Evolutionary conservation across 2,888 invertebrate genomes (phyloP), one percentile per base, ranked within the genome.

Genomic region (Melangyna quadrimaculata): DNA sequence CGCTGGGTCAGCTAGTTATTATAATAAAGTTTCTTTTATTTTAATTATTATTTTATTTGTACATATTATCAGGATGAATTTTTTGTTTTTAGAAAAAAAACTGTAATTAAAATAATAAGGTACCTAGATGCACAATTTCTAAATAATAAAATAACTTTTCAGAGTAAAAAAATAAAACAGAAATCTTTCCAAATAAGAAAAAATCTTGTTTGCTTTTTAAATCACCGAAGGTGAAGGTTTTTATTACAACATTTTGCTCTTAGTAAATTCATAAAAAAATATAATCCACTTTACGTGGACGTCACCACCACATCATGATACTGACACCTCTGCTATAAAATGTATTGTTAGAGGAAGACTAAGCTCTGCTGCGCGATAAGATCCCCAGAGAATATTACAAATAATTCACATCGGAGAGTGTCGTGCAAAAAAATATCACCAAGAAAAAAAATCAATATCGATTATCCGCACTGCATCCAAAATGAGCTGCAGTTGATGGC

Each of bases 391-490:
- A 73, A 78, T 82, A 57, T 73, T 73, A 59, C 65, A 74, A 83
- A 79, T 79, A 83, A 78, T 70, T 74, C 73, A 83, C 82, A 59
- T 22, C 35, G 1, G 10, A 77, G 17, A 51, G 72, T 57, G 6
- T 45, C 32, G n/a, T 29, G 37, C 17, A 27, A 40, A 53, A 67
- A 40, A 71, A 17, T 32, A 45, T 57, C 77, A 48, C 32, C 55
- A 67, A 29, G 2, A 53, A n/a, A 55, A 17, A 53, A 55, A 73
- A 48, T 8, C 45, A 65, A 53, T 65, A 69, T 78, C 78, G 73
- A 70, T 74, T 78, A 75, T 79, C 79, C 71, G 71, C 71, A 75
- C 84, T 71, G 84, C 74, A 84, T 84, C 55, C 84, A 65, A 75
- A 84, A 84, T 84, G 75, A 84, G 70, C 65, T 61, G 74, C 63